These are phyloP conservation scores for Episyrphus balteatus DNA, from an alignment of 1,140 invertebrate genomes.

Conservation along the genomic window DNA sequence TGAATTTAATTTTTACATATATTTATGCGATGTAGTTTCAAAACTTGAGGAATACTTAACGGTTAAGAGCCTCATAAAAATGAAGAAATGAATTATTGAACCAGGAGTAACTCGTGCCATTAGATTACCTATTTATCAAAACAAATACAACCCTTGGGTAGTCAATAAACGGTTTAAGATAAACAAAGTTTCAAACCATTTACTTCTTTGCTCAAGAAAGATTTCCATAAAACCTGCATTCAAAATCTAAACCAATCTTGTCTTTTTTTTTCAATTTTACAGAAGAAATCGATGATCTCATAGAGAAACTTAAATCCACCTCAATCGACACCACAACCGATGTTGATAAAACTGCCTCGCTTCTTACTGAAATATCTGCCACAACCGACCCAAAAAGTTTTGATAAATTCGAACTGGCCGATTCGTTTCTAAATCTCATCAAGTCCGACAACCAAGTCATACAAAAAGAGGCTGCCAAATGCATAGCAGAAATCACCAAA, in stretches of 20 bases:
- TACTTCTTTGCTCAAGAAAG: not conserved
- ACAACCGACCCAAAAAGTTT: conserved; percentile 35
- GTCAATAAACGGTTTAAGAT: no score
- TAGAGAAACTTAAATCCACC: conserved; percentile 30
- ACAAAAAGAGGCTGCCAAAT: conserved; percentile 42
- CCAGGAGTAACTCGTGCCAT: no score
- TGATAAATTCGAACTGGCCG: conserved; percentile 31
- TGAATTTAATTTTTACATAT: no score
- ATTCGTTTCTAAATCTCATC: conserved; percentile 24
- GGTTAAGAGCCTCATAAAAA: no score
- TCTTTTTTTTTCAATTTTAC: not conserved
- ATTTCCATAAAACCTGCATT: not conserved
- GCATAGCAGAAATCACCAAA: conserved; percentile 61
- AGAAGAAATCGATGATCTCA: conserved; percentile 35
- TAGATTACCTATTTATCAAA: no score
- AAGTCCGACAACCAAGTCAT: conserved; percentile 25
- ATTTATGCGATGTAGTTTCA: no score
- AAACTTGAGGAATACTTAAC: no score
- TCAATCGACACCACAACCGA: conserved; percentile 21
- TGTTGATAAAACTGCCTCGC: conserved; percentile 13
- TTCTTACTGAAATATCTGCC: conserved; percentile 28
- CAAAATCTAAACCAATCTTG: not conserved
- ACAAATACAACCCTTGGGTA: no score
- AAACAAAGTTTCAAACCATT: not conserved
- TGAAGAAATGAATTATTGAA: no score